These are phyloP conservation scores for Poecile atricapillus DNA, from an alignment of 2,113 vertebrate species.

Conservation along the genomic window DNA sequence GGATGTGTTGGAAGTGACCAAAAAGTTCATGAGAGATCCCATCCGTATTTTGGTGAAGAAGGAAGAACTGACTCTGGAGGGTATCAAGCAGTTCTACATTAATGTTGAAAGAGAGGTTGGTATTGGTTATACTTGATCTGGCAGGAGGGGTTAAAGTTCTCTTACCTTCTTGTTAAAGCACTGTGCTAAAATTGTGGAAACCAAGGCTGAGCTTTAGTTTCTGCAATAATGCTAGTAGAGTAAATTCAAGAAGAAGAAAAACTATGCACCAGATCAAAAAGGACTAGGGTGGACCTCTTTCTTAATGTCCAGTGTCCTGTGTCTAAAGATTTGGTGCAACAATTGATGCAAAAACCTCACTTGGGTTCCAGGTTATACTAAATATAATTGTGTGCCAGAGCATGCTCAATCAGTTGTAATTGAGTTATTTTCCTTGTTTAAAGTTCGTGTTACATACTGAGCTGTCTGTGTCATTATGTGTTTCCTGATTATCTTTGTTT, in stretches of 20 bases:
- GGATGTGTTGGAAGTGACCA: conserved; percentile 97
- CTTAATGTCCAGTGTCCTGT: conserved; percentile 82
- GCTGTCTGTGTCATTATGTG: rapidly evolving
- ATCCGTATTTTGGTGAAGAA: conserved; percentile 98
- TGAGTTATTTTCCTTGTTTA: rapidly evolving
- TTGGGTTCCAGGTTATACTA: rapidly evolving
- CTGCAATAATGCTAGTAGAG: conserved; percentile 79
- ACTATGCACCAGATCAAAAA: conserved; percentile 61
- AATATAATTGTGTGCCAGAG: background rate
- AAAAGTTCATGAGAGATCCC: conserved; percentile 98
- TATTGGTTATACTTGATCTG: background rate
- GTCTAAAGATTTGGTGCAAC: conserved; percentile 76
- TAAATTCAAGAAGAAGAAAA: conserved; percentile 76
- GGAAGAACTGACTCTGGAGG: conserved; percentile 97
- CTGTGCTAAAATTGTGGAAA: conserved; percentile 78
- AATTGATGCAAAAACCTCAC: background rate
- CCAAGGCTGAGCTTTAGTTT: conserved; percentile 58
- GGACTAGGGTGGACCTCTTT: conserved; percentile 82
- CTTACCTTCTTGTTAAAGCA: conserved; percentile 78
- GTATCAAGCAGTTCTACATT: conserved; percentile 99
- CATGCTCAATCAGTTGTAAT: background rate
- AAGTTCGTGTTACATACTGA: rapidly evolving
- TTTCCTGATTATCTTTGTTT: background rate
- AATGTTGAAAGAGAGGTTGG: conserved; percentile 96
- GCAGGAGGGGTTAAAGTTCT: background rate